phyloP scores from a whole-genome alignment of 2,113 vertebrate genomes.

The Hippolais icterina region DNA sequence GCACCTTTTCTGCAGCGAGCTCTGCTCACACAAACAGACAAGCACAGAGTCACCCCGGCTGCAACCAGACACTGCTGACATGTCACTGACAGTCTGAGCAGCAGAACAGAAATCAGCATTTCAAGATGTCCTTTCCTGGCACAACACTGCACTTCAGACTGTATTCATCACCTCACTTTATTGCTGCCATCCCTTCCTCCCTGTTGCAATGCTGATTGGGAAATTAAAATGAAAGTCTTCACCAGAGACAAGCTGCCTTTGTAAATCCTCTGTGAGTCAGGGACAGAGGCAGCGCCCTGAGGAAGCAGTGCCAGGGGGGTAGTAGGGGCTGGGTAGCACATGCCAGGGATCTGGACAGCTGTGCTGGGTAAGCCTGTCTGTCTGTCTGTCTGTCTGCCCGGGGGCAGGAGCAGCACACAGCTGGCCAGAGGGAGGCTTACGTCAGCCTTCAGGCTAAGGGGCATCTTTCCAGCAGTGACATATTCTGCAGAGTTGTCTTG shows the following conservation, averaged over 20 bases:
- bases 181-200: neutral
- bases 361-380: neutral
- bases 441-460: neutral
- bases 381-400: neutral
- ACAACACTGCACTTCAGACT: neutral
- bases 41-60: neutral
- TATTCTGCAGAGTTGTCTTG: neutral
- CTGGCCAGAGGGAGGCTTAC: neutral
- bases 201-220: neutral
- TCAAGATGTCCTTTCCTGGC: neutral
- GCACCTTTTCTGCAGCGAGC: neutral
- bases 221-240: conserved; percentile 25
- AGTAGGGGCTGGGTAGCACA: neutral
- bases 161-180: neutral
- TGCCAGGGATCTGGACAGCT: fast-evolving
- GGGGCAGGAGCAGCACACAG: neutral
- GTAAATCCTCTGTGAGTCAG: neutral
- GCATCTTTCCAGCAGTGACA: neutral
- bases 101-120: conserved; percentile 22
- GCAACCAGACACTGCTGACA: neutral
- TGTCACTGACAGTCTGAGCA: neutral
- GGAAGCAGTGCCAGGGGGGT: neutral
- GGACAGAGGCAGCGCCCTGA: fast-evolving
- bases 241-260: neutral
- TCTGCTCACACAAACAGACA: neutral